Conservation (phyloP, 2,888 invertebrate species). For the Oscheius sp. region DNA sequence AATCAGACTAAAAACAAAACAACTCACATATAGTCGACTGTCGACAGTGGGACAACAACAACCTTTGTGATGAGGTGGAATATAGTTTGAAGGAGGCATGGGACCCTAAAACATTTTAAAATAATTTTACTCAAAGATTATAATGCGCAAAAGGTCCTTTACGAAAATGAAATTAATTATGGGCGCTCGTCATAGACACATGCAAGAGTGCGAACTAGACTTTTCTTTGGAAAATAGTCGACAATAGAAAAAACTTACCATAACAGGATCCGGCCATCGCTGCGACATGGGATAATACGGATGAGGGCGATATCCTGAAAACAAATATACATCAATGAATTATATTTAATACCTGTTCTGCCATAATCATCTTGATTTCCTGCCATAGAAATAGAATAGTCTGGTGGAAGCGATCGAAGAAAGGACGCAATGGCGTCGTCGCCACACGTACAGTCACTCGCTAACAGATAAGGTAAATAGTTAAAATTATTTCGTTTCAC, state of each 20-base stretch:
- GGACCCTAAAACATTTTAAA: neutral
- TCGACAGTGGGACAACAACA: neutral
- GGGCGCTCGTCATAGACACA: too few species aligned
- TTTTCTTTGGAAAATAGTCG: neutral
- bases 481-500: too few species aligned
- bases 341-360: constrained; percentile 3
- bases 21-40: too few species aligned
- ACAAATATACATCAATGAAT: neutral
- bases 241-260: neutral
- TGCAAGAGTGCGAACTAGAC: too few species aligned
- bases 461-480: too few species aligned
- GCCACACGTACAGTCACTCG: too few species aligned
- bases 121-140: neutral
- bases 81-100: neutral
- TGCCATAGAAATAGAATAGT: neutral
- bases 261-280: neutral
- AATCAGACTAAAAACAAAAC: too few species aligned
- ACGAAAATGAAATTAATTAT: too few species aligned
- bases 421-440: too few species aligned
- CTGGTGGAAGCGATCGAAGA: too few species aligned
- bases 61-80: neutral
- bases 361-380: neutral
- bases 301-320: neutral
- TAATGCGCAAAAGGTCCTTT: neutral
- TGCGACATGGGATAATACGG: neutral